Base-by-base conservation (phyloP, 2,888 invertebrate species). In the Drosophila diplacantha region DNA sequence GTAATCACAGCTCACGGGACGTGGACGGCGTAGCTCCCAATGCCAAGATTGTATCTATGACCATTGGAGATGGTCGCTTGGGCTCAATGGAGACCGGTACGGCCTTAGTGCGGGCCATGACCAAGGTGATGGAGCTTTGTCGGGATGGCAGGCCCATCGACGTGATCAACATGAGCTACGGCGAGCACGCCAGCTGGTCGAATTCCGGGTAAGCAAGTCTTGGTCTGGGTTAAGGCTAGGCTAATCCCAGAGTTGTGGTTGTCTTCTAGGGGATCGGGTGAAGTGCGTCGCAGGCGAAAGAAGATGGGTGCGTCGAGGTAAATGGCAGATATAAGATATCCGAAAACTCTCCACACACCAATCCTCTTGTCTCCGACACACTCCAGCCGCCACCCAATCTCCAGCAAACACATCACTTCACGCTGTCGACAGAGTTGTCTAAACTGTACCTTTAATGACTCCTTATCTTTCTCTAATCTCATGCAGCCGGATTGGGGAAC, bases 131-230 rank as follows among this genome's bases (percentile, higher is more conserved):
- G 94, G 92, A 93, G 81, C 85, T 93, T 18, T 90, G 91, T 44
- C 90, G 91, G 74, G 88, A 83, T 2, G 88, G 88, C 0, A 89
- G 89, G 77, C 91, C 91, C 77, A 90, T 96, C 51, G 95, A 99
- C 85, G 93, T 99, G 0, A 95, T 99, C 74, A 99, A 99, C 88
- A 98, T 97, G 96, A 98, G 98, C 85, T 99, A 98, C 81, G 99
- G 99, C 1, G 99, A 99, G 89, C 96, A 95, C 81, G 93, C 96
- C 0, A 95, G 96, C 87, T 97, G 96, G 94, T 92, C 95, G 3
- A 94, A 96, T 87, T 89, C 93, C 8, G 98, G 98, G 95, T 96
- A 89, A 90, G 91, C 58, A 31, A 18, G 32, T n/a, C 2, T 6
- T 4, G 12, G 24, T 9, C 7, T 14, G 37, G 16, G 8, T 26